These are phyloP conservation scores for Bufo gargarizans DNA, from an alignment of 2,113 vertebrate species.

Conservation along the genomic window DNA sequence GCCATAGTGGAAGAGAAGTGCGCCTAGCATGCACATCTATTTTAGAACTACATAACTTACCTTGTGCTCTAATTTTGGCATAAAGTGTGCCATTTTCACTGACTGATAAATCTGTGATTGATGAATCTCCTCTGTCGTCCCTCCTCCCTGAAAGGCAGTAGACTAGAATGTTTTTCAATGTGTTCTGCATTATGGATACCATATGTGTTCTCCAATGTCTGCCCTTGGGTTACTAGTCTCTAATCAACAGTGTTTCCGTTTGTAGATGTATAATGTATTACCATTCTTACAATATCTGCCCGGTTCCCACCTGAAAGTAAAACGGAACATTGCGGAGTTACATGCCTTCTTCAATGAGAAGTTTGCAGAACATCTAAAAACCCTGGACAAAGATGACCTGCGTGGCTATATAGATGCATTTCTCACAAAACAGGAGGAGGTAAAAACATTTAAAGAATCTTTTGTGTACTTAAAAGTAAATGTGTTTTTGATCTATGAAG, in stretches of 20 bases:
- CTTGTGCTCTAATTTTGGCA: no score
- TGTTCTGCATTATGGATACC: neutral
- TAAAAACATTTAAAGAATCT: neutral
- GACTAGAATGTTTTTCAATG: no score
- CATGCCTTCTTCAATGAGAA: neutral
- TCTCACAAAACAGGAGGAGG: constrained; percentile 57
- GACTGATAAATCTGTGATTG: no score
- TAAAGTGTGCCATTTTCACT: no score
- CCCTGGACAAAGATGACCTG: constrained; percentile 56
- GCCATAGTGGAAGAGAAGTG: no score
- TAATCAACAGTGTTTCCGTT: neutral
- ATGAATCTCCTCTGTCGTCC: no score
- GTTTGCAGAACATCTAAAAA: constrained; percentile 9
- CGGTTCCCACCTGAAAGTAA: neutral
- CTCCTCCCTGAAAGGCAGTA: no score
- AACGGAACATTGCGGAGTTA: neutral
- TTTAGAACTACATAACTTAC: no score
- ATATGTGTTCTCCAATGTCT: neutral
- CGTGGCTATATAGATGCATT: constrained; percentile 60
- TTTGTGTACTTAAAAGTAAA: neutral
- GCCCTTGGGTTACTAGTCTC: neutral
- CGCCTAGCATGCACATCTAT: no score
- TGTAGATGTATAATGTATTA: constrained; percentile 58
- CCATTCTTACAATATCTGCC: constrained; percentile 42
- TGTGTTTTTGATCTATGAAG: neutral